Evolutionary conservation across 2,113 vertebrate species (phyloP).

Genomic region (Centropus bengalensis): DNA sequence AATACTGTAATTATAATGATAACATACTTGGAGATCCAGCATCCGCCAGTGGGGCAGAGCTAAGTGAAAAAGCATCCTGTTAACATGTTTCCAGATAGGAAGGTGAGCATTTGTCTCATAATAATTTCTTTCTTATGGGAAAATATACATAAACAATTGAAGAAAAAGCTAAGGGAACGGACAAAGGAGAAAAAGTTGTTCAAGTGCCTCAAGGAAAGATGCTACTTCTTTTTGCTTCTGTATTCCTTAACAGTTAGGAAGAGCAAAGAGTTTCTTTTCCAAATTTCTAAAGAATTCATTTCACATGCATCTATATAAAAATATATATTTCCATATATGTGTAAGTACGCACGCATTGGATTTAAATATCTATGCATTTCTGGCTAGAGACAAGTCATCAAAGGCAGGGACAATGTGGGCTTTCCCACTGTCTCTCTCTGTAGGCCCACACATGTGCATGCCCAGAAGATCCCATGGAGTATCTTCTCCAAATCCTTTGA

Average conservation of each 20-base stretch:
- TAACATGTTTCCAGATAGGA: background rate
- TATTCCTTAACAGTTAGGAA: background rate
- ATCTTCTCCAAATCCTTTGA: background rate
- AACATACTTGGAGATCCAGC: background rate
- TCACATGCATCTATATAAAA: background rate
- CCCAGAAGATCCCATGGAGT: no score
- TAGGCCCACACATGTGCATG: background rate
- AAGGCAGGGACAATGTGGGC: background rate
- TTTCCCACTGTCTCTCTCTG: background rate
- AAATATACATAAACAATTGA: background rate
- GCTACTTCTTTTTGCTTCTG: accelerated
- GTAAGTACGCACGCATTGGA: background rate
- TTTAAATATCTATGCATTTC: background rate
- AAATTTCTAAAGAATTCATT: background rate
- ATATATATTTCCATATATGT: background rate
- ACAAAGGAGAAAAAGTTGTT: background rate
- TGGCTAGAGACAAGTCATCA: background rate
- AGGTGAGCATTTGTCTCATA: background rate
- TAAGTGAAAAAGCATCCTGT: background rate
- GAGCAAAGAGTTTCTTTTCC: background rate
- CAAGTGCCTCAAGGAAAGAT: background rate
- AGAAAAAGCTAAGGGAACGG: background rate
- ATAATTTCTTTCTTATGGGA: background rate
- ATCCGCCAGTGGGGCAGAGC: background rate
- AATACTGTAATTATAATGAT: background rate